Percentiles rank a stretch among this genome's conserved stretches.
Conservation (phyloP, 1,140 invertebrate genomes). For the Pseudomyrmex flavicornis region DNA sequence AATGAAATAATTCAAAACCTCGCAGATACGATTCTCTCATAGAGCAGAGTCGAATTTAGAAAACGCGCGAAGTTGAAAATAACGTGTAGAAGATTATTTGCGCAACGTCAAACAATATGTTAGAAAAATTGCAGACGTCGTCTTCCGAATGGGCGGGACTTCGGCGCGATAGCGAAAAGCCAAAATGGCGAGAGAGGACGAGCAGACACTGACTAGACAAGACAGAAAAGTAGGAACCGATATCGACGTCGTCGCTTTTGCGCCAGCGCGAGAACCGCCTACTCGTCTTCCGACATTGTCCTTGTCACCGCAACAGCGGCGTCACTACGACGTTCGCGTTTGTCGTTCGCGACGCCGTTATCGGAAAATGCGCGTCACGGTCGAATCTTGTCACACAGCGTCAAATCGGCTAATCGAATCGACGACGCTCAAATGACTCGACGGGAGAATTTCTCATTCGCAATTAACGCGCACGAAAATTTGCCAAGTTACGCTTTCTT, state of each 20-base stretch:
- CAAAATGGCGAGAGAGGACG: conserved; percentile 72
- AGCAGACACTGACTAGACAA: conserved; percentile 79
- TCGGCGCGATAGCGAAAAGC: conserved; percentile 56
- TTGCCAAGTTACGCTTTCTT: too few relatives aligned
- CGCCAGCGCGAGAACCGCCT: conserved; percentile 81
- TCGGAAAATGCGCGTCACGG: conserved; percentile 15
- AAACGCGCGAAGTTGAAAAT: too few relatives aligned
- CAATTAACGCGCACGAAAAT: too few relatives aligned
- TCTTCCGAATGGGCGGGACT: conserved; percentile 75
- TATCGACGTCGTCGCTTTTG: conserved; percentile 71
- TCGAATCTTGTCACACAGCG: neutral
- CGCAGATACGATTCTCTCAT: neutral
- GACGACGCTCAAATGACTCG: neutral
- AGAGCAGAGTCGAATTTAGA: too few relatives aligned
- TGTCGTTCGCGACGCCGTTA: conserved; percentile 45
- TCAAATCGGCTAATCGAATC: conserved; percentile 18
- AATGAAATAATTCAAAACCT: conserved; percentile 35
- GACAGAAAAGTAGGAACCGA: conserved; percentile 72
- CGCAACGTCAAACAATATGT: neutral
- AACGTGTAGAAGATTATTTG: neutral
- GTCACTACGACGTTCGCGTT: conserved; percentile 50
- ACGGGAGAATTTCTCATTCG: conserved; percentile 20
- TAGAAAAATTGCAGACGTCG: neutral
- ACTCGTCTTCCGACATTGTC: conserved; percentile 60
- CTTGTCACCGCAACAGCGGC: conserved; percentile 20